Conservation (phyloP, 1,140 invertebrate species). For the Drosophila takahashii region DNA sequence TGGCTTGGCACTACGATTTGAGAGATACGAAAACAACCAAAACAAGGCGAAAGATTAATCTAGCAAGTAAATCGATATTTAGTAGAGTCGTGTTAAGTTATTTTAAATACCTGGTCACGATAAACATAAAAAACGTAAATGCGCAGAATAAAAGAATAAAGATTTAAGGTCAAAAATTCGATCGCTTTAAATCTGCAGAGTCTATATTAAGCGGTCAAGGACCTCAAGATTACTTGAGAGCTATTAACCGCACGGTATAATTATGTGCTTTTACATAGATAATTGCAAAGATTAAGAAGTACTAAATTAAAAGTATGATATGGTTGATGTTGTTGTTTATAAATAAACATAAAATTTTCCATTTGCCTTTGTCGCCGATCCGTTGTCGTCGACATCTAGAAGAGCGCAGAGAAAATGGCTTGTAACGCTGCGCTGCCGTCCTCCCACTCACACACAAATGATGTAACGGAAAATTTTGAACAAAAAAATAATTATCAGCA, state of each 20-base stretch:
- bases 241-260: no score
- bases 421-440: constrained; percentile 47
- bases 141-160: background rate
- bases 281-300: constrained; percentile 37
- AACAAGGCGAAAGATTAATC: background rate
- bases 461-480: constrained; percentile 67
- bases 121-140: background rate
- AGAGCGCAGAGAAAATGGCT: constrained; percentile 60
- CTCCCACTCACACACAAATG: constrained; percentile 39
- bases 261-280: background rate
- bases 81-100: background rate
- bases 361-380: constrained; percentile 62
- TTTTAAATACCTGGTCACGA: background rate
- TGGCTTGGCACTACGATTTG: background rate
- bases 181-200: background rate
- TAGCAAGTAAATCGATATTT: background rate
- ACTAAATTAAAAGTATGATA: constrained; percentile 21
- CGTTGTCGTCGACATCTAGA: constrained; percentile 39
- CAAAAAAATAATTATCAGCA: constrained; percentile 30
- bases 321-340: constrained; percentile 30
- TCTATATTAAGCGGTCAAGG: background rate
- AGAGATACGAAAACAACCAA: constrained; percentile 6
- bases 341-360: constrained; percentile 77
- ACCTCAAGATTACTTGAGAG: background rate
- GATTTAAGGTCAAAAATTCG: background rate